A percentile compares a stretch with the other conserved stretches of the same genome.
phyloP scores from a whole-genome alignment of 2,888 invertebrate genomes.

The Patella depressa region DNA sequence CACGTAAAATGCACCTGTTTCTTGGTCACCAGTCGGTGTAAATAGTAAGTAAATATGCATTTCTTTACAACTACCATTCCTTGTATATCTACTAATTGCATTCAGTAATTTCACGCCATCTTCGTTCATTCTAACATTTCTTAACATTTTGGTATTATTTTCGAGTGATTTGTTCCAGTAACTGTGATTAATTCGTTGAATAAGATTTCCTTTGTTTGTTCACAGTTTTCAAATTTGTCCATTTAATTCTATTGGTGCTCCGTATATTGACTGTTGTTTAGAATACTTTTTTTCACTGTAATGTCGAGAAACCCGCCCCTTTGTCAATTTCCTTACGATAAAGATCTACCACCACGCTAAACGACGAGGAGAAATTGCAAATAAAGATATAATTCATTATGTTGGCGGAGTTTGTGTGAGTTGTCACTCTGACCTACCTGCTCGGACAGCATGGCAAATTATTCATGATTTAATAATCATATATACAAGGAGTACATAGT shows the following conservation, averaged over 20 bases:
- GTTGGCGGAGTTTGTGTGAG: no score
- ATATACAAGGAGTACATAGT: background rate
- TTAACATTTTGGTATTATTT: background rate
- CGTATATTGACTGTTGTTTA: no score
- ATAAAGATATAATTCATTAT: no score
- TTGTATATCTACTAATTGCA: background rate
- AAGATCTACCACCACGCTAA: no score
- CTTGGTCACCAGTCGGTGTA: background rate
- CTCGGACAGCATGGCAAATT: constrained; percentile 5
- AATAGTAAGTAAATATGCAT: constrained; percentile 1
- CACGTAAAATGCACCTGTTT: constrained; percentile 5
- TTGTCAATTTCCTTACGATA: no score
- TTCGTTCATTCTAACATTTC: background rate
- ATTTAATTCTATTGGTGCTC: no score
- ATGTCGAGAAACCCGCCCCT: no score
- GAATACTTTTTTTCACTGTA: no score
- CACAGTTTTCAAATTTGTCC: background rate
- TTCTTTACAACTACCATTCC: background rate
- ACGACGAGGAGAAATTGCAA: no score
- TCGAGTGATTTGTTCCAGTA: background rate
- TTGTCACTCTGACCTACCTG: constrained; percentile 7
- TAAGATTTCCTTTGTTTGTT: background rate
- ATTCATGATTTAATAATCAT: background rate
- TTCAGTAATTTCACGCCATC: background rate
- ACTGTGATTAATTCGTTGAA: background rate